Base-by-base conservation (phyloP, 1,140 invertebrate genomes). In the Trinorchestia longiramus region DNA sequence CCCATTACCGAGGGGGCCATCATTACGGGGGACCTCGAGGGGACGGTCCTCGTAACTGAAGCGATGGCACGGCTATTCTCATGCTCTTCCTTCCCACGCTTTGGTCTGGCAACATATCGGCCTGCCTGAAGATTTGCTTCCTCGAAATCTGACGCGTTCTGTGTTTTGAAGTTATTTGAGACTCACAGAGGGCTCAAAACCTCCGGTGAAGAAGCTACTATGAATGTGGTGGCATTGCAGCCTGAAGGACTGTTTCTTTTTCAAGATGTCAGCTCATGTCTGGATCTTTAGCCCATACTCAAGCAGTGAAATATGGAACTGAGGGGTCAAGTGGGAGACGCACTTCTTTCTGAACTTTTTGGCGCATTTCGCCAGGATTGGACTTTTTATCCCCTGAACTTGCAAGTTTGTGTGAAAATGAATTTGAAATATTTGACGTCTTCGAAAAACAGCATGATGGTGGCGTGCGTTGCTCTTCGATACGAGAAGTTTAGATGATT, bases 21-120 rank as follows among this genome's bases (percentile, higher is more conserved):
- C 96, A 96, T 95, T 95, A 96, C n/a, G 96, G 96, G 40, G 96
- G 96, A 36, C 92, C 92, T n/a, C 92, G 92, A 36, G 44, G 92
- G 0, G 44, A 94, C 36, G 41, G 36, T 19, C 92, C 92, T 43
- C 92, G 92, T 36, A 94, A 94, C 44, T 94, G 92, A 94, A 43
- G 92, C 40, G 6, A 0, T 42, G 41, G 88, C 15, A 36, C 8
- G 8, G 36, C 15, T 28, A 11, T 11, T 77, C 88, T 90, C 87
- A 87, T 87, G 36, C 8, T 77, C 41, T 1, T 77, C 28, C 62
- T 77, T 77, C 62, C 62, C 62, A 23, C n/a, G 28, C 4, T 42
- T 90, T 42, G 4, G 88, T 42, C 41, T 43, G 11, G 41, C 6
- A 43, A 90, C 88, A 90, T 36, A 36, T 15, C 41, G 88, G 11